These are phyloP conservation scores for Onychorhynchus coronatus DNA, from an alignment of 2,113 vertebrate genomes.

Conservation along the genomic window DNA sequence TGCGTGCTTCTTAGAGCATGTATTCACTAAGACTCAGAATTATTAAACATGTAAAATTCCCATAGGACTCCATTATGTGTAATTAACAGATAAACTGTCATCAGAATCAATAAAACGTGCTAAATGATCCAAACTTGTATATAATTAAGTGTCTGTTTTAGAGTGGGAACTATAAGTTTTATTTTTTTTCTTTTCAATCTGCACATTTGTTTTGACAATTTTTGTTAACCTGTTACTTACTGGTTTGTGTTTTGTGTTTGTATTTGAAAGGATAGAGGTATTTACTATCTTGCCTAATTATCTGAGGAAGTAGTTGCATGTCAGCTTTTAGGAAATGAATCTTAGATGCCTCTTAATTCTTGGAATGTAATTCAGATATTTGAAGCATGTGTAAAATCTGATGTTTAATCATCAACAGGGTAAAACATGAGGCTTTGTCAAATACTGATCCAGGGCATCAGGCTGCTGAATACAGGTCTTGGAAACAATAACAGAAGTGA, in stretches of 20 bases:
- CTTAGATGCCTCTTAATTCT: neutral
- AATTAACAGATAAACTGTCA: conserved; percentile 84
- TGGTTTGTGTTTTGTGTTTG: neutral
- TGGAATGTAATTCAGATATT: neutral
- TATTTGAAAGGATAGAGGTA: neutral
- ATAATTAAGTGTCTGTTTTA: conserved; percentile 79
- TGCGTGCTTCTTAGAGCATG: conserved; percentile 63
- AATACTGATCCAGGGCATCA: neutral
- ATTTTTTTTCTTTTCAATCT: conserved; percentile 38
- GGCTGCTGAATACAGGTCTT: neutral
- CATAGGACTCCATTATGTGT: conserved; percentile 77
- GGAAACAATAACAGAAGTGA: neutral
- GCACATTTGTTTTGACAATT: conserved; percentile 67
- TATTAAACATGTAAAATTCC: conserved; percentile 77
- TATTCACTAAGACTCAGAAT: conserved; percentile 70
- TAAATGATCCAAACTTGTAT: conserved; percentile 82
- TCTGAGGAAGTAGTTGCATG: neutral
- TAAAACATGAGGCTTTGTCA: neutral
- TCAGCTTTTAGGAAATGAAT: neutral
- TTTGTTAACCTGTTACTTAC: conserved; percentile 69
- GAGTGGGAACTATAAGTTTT: conserved; percentile 60
- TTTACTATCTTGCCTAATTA: conserved; percentile 17
- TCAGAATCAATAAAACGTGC: conserved; percentile 81
- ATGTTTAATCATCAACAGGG: neutral
- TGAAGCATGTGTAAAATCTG: neutral